phyloP scores from a whole-genome alignment of 2,113 vertebrate species.

The Sterrhoptilus dennistouni region DNA sequence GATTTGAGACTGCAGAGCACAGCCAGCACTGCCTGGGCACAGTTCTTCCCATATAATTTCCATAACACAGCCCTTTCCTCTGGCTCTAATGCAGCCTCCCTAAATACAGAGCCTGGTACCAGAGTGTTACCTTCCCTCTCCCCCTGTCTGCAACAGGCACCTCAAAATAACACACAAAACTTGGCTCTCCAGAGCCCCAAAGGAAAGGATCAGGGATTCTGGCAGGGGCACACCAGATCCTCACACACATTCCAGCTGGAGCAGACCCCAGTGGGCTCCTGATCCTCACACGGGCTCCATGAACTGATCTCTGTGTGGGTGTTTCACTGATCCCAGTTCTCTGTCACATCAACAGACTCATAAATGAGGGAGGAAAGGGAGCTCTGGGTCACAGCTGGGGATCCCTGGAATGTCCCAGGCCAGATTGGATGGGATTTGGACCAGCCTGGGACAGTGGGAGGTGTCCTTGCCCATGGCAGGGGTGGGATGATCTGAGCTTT shows the following conservation, averaged over 20 bases:
- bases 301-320: neutral
- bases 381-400: neutral
- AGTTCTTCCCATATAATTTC: slow-evolving; percentile 20
- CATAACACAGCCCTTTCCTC: neutral
- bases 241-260: neutral
- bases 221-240: neutral
- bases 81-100: neutral
- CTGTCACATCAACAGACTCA: neutral
- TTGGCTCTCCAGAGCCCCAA: neutral
- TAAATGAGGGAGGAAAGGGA: neutral
- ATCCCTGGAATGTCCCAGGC: neutral
- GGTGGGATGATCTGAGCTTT: neutral
- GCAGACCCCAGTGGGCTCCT: neutral
- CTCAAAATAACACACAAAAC: neutral
- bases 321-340: neutral
- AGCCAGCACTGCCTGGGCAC: neutral
- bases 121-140: neutral
- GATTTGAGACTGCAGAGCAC: neutral
- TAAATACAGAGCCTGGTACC: neutral
- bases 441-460: neutral
- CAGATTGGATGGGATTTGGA: accelerated
- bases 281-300: neutral
- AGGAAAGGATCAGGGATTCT: neutral
- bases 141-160: neutral
- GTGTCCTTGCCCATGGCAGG: neutral